A percentile compares a stretch with the other conserved stretches of the same genome.
Evolutionary conservation across 1,140 invertebrate species (phyloP).

Genomic region (Bilobella aurantiaca): DNA sequence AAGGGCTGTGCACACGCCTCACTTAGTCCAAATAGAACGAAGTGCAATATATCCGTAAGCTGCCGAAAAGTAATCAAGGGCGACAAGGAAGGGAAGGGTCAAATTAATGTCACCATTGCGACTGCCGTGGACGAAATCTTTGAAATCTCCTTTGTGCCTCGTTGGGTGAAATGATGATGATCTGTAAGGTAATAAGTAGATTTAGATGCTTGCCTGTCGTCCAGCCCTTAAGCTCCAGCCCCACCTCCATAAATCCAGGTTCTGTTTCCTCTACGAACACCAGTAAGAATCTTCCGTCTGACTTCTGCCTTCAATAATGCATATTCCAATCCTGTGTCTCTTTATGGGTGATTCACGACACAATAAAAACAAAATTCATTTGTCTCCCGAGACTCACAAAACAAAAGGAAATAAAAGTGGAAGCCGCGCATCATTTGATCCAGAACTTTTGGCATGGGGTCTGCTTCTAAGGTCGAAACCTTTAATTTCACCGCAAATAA

Average conservation of each 20-base stretch:
- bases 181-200: slow-evolving; percentile 1
- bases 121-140: background rate
- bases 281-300: background rate
- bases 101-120: background rate
- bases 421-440: background rate
- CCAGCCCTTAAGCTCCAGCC: background rate
- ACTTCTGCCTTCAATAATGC: slow-evolving; percentile 9
- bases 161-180: background rate
- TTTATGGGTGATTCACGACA: slow-evolving; percentile 14
- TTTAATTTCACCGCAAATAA: background rate
- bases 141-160: background rate
- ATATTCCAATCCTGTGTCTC: slow-evolving; percentile 13
- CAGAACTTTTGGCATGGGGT: background rate
- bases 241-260: background rate
- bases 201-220: background rate
- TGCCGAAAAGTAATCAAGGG: background rate
- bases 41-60: background rate
- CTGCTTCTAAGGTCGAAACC: background rate
- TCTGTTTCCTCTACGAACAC: no score
- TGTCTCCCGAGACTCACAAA: slow-evolving; percentile 6
- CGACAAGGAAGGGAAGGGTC: background rate
- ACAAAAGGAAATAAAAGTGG: slow-evolving; percentile 1
- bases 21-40: background rate
- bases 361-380: slow-evolving; percentile 12
- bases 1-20: background rate